Evolutionary conservation across 2,888 invertebrate species (phyloP).

Genomic region (Eupsilia transversa): DNA sequence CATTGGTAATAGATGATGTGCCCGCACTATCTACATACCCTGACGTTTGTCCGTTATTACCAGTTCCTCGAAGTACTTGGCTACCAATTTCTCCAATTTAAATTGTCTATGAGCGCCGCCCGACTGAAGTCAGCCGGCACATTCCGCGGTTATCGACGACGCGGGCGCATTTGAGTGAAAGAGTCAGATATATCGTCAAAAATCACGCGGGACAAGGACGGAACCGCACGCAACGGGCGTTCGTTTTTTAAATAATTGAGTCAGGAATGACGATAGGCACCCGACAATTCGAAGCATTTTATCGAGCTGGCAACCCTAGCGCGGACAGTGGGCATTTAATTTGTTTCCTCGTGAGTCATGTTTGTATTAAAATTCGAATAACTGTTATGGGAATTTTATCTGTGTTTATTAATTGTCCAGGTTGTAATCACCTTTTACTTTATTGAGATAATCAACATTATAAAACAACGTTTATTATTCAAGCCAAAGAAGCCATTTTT

Average conservation of each 20-base stretch:
- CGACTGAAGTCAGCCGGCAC: slow-evolving; percentile 89
- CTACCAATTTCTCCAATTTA: slow-evolving; percentile 90
- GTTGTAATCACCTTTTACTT: slow-evolving; percentile 57
- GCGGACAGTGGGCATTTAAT: slow-evolving; percentile 85
- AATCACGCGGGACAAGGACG: slow-evolving; percentile 81
- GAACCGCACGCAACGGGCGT: slow-evolving; percentile 78
- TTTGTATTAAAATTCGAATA: slow-evolving; percentile 75
- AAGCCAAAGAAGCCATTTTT: neutral
- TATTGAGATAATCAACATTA: slow-evolving; percentile 28
- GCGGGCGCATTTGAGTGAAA: slow-evolving; percentile 83
- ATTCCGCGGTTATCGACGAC: slow-evolving; percentile 88
- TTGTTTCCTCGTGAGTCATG: slow-evolving; percentile 83
- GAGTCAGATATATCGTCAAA: slow-evolving; percentile 76
- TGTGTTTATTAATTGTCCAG: slow-evolving; percentile 61
- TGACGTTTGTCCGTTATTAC: slow-evolving; percentile 78
- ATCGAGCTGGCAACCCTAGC: slow-evolving; percentile 87
- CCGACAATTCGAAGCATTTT: slow-evolving; percentile 86
- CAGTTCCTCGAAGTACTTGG: slow-evolving; percentile 80
- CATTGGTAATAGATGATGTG: slow-evolving; percentile 61
- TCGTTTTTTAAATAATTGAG: slow-evolving; percentile 90
- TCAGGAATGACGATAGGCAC: slow-evolving; percentile 89
- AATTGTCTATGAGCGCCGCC: slow-evolving; percentile 89
- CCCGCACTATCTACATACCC: slow-evolving; percentile 61
- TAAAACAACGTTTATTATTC: slow-evolving; percentile 19
- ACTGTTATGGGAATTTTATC: slow-evolving; percentile 73